A percentile compares a stretch with the other conserved stretches of the same genome.
These are phyloP conservation scores for Caenorhabditis angaria DNA, from an alignment of 2,888 invertebrate genomes.

Conservation along the genomic window DNA sequence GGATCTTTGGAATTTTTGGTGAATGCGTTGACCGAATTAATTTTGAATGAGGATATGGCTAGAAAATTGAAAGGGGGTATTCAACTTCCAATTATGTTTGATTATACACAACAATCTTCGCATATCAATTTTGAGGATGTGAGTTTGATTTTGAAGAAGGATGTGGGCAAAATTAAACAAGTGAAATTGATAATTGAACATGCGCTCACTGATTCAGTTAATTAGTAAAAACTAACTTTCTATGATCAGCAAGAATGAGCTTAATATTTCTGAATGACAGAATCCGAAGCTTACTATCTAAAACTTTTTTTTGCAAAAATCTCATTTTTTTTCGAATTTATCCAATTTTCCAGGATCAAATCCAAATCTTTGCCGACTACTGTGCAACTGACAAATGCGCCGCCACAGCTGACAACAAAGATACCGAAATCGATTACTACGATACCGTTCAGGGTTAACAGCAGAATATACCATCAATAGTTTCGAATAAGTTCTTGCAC, in stretches of 20 bases:
- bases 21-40: constrained; percentile 69
- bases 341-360: constrained; percentile 32
- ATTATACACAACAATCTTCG: constrained; percentile 65
- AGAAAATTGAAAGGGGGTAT: constrained; percentile 68
- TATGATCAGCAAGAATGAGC: too few species aligned
- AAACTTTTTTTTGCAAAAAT: not conserved
- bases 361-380: constrained; percentile 65
- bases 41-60: constrained; percentile 70
- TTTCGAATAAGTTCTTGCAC: constrained; percentile 31
- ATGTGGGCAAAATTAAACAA: too few species aligned
- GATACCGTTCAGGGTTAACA: constrained; percentile 61
- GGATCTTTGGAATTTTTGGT: constrained; percentile 69
- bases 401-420: constrained; percentile 56
- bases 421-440: constrained; percentile 67
- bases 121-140: constrained; percentile 68
- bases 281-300: too few species aligned
- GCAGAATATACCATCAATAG: constrained; percentile 13
- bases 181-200: too few species aligned
- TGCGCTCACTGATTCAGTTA: too few species aligned
- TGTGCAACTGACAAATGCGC: constrained; percentile 68
- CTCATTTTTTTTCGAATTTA: not conserved
- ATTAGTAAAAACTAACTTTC: too few species aligned
- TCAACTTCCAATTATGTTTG: constrained; percentile 69
- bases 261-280: too few species aligned
- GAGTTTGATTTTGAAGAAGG: constrained; percentile 37